Conservation (phyloP, 2,113 vertebrate species). For the Sprattus sprattus region DNA sequence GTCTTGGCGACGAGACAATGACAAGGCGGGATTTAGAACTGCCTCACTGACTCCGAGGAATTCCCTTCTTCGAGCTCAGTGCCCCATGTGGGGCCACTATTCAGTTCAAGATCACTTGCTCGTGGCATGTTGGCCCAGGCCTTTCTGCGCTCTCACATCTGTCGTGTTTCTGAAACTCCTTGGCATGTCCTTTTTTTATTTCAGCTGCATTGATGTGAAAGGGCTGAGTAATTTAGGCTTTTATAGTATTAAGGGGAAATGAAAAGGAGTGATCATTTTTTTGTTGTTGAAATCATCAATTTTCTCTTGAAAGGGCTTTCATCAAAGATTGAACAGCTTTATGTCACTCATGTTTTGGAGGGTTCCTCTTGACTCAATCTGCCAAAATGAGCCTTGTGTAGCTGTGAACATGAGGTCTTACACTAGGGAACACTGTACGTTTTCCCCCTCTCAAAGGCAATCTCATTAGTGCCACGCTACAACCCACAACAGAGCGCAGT, state of each 20-base stretch:
- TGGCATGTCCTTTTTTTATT: not conserved
- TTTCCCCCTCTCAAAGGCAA: slow-evolving; percentile 2
- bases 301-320: not conserved
- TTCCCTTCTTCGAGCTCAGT: slow-evolving; percentile 65
- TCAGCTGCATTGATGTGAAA: not conserved
- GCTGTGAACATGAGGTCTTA: not conserved
- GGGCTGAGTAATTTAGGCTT: not conserved
- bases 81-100: slow-evolving; percentile 39
- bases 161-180: not conserved
- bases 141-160: not conserved
- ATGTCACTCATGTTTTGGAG: not conserved
- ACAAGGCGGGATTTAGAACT: slow-evolving; percentile 56
- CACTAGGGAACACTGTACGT: not conserved
- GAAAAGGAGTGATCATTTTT: not conserved
- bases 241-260: not conserved
- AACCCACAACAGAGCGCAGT: not conserved
- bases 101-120: not conserved
- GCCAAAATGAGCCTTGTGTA: not conserved
- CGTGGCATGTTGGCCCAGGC: not conserved
- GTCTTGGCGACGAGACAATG: slow-evolving; percentile 55
- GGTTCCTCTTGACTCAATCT: not conserved
- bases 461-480: not conserved
- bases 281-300: not conserved
- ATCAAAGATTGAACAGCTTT: not conserved
- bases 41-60: slow-evolving; percentile 62